These are phyloP conservation scores for Hyla sarda DNA, from an alignment of 2,113 vertebrate species.

Conservation along the genomic window DNA sequence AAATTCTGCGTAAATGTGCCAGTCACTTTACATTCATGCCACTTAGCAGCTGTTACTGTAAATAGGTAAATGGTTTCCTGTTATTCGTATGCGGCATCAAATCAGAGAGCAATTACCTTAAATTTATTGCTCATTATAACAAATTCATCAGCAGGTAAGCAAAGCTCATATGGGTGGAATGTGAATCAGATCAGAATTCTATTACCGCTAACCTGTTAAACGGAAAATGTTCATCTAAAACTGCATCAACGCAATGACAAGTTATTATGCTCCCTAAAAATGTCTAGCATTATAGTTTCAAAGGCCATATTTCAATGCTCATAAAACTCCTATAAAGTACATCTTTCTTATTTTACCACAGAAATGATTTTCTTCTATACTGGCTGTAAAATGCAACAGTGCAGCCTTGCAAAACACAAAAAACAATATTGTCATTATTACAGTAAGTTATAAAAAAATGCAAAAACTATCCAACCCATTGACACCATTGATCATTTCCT, in stretches of 20 bases:
- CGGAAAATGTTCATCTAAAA: constrained; percentile 24
- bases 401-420: neutral
- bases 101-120: constrained; percentile 53
- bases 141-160: constrained; percentile 55
- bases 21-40: constrained; percentile 30
- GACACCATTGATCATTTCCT: neutral
- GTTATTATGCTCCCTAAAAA: neutral
- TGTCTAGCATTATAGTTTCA: neutral
- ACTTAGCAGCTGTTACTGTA: constrained; percentile 58
- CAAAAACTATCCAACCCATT: neutral
- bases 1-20: constrained; percentile 2
- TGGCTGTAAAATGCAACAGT: neutral
- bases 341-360: no score
- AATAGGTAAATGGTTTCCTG: constrained; percentile 52
- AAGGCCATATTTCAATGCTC: neutral
- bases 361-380: neutral
- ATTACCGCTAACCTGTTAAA: constrained; percentile 9
- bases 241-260: no score
- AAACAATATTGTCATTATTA: neutral
- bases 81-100: constrained; percentile 45
- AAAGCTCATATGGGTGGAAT: constrained; percentile 17
- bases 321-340: neutral
- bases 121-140: constrained; percentile 56
- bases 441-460: neutral
- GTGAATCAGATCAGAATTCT: constrained; percentile 33